Base-by-base conservation (phyloP, 37 sponge, comb jelly and placozoan genomes). In the Diacarnus erythraeanus region DNA sequence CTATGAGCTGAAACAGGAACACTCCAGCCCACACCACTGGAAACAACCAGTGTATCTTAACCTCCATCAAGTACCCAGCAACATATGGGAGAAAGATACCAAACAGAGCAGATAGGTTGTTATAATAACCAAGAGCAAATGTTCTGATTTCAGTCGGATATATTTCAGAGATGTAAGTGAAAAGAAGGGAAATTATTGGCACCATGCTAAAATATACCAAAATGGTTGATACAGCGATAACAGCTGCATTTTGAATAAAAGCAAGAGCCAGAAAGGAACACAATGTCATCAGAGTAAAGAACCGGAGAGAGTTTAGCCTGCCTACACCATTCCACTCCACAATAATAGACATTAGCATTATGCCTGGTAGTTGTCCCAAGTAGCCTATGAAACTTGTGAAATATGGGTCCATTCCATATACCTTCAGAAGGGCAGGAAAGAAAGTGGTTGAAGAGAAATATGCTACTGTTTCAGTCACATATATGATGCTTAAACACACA, bases 291-390 rank as follows among this genome's bases (percentile, higher is more conserved):
- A 59, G 22, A 21, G 77, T 57, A 34, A 64, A 84, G 12, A 84
- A 25, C 23, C 90, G 39, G 4, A 89, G 37, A 2, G 90, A 71
- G 65, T 89, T 84, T 4, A 89, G 69, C 60, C 90, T 26, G 2
- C 90, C 90, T 22, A 89, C 69, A 70, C 38, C 20, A 1, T 64
- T 77, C 90, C 85, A 89, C 35, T 89, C 90, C 1, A 76, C 74
- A 39, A 89, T 84, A 30, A 89, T 84, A 18, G 84, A 42, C 59
- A 89, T 57, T 36, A 89, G 72, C 1, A 84, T 36, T 4, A 84
- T 80, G 42, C 90, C 90, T 0, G 90, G 90, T 2, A 89, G 67
- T 74, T 89, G 72, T 0, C 72, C 90, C 17, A 84, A 44, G 54
- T 39, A 75, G 0, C 59, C 59, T 1, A 76, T 67, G 29, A 89